Conservation (phyloP, 2,797 vertebrate genomes). For the Leucoraja ocellata region DNA sequence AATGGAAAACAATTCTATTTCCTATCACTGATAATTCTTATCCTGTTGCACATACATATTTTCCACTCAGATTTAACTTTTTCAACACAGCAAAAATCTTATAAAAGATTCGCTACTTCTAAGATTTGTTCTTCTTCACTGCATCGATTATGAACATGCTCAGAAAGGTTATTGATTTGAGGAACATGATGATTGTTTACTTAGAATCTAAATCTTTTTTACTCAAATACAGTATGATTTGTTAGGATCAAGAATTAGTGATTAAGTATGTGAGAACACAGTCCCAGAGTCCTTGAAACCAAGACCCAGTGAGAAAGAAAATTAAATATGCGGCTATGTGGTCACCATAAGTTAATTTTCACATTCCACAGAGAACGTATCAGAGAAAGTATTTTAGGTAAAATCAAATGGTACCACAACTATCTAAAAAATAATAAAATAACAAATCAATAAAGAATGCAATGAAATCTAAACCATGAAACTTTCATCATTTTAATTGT, state of each 20-base stretch:
- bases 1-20: background rate
- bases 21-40: background rate
- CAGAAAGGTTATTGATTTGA: background rate
- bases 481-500: background rate
- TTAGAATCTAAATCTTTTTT: background rate
- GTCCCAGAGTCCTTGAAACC: background rate
- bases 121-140: background rate
- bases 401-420: background rate
- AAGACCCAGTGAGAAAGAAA: background rate
- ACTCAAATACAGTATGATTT: background rate
- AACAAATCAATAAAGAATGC: background rate
- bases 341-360: background rate
- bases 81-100: background rate
- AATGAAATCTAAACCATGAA: background rate
- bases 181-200: background rate
- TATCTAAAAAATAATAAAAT: background rate
- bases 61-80: background rate
- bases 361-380: background rate
- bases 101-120: background rate
- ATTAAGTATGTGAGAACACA: background rate
- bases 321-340: background rate
- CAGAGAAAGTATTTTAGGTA: background rate
- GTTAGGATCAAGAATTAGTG: background rate
- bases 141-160: background rate
- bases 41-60: background rate